Evolutionary conservation across 1,140 invertebrate genomes (phyloP).

Genomic region (Papilio dardanus): DNA sequence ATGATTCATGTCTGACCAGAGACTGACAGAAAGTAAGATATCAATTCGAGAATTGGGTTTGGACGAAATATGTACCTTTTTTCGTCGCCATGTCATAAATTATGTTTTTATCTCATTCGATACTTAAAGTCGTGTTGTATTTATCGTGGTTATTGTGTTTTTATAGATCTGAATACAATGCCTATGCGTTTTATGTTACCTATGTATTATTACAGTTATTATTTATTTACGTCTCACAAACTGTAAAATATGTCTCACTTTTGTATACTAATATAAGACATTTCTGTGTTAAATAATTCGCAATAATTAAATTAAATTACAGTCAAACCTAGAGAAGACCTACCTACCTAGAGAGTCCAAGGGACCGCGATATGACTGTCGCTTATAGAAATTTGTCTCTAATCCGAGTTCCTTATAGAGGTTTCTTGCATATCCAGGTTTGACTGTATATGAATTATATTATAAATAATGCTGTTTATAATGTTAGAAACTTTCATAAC

Average conservation of each 20-base stretch:
- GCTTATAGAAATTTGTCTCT: no score
- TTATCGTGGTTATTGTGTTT: slow-evolving; percentile 34
- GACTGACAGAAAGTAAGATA: slow-evolving; percentile 49
- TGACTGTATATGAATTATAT: no score
- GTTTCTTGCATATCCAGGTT: no score
- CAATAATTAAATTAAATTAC: no score
- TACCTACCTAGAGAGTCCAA: no score
- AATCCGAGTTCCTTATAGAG: no score
- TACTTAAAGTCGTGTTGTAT: slow-evolving; percentile 37
- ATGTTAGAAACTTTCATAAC: background rate
- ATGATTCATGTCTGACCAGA: slow-evolving; percentile 52
- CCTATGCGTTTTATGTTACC: background rate
- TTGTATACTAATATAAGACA: no score
- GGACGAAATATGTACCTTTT: slow-evolving; percentile 44
- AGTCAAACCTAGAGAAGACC: no score
- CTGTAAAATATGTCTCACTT: no score
- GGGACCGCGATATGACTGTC: no score
- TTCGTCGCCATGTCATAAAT: slow-evolving; percentile 33
- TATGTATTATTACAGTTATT: background rate
- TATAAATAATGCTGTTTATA: no score
- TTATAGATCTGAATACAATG: slow-evolving; percentile 24
- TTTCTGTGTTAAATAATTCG: no score
- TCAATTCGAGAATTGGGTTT: slow-evolving; percentile 44
- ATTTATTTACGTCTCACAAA: background rate
- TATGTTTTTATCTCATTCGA: slow-evolving; percentile 40